phyloP scores from a whole-genome alignment of 2,113 vertebrate genomes.

The Albula glossodonta region DNA sequence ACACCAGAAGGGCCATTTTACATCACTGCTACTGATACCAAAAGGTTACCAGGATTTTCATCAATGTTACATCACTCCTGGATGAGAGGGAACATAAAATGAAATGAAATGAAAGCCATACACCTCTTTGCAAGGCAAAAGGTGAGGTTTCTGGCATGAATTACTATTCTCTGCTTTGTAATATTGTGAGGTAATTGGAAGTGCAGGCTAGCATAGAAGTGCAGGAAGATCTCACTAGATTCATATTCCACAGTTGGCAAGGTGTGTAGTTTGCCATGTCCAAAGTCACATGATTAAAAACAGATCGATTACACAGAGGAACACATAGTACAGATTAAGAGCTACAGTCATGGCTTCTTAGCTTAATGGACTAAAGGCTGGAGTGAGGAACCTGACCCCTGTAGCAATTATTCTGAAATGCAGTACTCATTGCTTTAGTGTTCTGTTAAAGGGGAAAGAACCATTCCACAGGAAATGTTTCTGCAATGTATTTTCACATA shows the following conservation, averaged over 20 bases:
- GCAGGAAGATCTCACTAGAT: neutral
- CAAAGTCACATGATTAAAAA: neutral
- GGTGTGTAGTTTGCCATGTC: too few species aligned
- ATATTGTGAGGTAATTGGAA: neutral
- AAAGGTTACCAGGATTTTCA: neutral
- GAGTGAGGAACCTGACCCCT: neutral
- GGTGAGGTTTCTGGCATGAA: too few species aligned
- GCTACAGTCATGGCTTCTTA: neutral
- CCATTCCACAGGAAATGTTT: neutral
- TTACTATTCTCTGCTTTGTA: neutral
- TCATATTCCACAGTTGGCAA: neutral
- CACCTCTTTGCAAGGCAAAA: too few species aligned
- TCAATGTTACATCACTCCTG: neutral
- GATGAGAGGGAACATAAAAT: neutral
- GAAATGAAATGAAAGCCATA: neutral
- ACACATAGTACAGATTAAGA: neutral
- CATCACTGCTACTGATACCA: neutral
- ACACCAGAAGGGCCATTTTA: too few species aligned
- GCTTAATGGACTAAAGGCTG: neutral
- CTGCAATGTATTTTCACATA: neutral
- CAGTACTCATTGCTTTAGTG: neutral
- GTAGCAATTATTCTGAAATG: neutral
- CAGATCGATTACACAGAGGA: neutral
- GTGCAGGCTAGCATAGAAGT: neutral
- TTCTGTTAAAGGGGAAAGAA: neutral